Conservation (phyloP, 2,797 vertebrate species). For the Hapalemur alaotrensis region DNA sequence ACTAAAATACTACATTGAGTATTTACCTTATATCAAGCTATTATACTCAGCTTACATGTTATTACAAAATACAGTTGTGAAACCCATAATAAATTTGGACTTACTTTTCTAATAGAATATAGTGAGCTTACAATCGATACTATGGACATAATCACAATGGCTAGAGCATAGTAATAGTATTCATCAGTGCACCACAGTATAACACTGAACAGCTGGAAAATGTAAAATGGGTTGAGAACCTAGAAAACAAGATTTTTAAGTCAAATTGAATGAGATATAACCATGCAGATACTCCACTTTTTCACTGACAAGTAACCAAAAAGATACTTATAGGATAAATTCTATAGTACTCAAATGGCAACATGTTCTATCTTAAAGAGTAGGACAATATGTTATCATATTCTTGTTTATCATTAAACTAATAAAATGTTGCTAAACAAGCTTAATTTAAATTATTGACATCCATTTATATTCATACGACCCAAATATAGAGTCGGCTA, state of each 20-base stretch:
- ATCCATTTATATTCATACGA: neutral
- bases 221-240: constrained; percentile 99
- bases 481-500: neutral
- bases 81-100: constrained; percentile 37
- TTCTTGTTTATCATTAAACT: neutral
- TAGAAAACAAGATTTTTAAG: constrained; percentile 78
- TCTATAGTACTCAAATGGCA: neutral
- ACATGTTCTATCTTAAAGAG: neutral
- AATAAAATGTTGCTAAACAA: neutral
- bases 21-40: neutral
- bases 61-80: constrained; percentile 26
- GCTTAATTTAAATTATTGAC: constrained; percentile 12
- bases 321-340: neutral
- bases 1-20: neutral
- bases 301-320: constrained; percentile 8
- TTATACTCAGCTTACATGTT: neutral
- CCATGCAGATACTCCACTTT: neutral
- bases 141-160: constrained; percentile 98
- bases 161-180: constrained; percentile 97
- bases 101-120: constrained; percentile 98
- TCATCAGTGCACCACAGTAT: constrained; percentile 96
- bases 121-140: constrained; percentile 97
- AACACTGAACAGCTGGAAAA: constrained; percentile 99
- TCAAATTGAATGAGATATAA: constrained; percentile 50
- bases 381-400: neutral